Base-by-base conservation (phyloP, 35 echinoderm and acorn worm genomes). In the Eucidaris tribuloides region DNA sequence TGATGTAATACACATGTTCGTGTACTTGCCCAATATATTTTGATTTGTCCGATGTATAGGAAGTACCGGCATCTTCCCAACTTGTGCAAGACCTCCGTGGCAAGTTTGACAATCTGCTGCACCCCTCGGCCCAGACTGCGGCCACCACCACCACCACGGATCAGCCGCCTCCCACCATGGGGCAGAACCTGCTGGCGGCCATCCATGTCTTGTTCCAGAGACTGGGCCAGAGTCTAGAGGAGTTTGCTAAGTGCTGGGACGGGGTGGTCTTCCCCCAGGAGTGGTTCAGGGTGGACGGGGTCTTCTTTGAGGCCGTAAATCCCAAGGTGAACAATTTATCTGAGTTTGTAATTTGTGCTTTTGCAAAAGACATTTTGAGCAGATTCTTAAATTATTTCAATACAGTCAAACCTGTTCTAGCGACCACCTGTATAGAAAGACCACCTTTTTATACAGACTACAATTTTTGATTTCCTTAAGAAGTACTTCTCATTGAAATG, bases 171-270 rank as follows among this genome's bases (percentile, higher is more conserved):
- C 84, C 84, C 15, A 92, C 77, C 48, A 86, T 84, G 81, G 96
- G 87, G 3, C 90, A 99, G 87, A 90, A 58, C 46, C 84, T 99
- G 7, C 58, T 99, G 19, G 78, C 91, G 9, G 87, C 80, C 58
- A 58, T 90, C 65, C 65, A 93, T 45, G 96, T 83, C 7, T 79
- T 86, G 44, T 99, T 99, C 71, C 58, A 62, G 62, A 78, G 82
- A 43, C 76, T 99, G n/a, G 52, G 79, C 39, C 82, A 71, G 11
- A 82, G 61, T 44, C 52, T 99, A 14, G 63, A 72, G 49, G 79
- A 88, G 59, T 82, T 99, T 45, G 39, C 89, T 7, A 61, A 45
- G 43, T 40, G 64, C 23, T 83, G 85, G 80, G 86, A 90, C 37
- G 20, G 58, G 34, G 24, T 93, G 25, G 59, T 49, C 1, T 42